Percentiles rank a stretch among this genome's conserved stretches.
phyloP scores from a whole-genome alignment of 2,113 vertebrate genomes.

The Lampris megalopsis region DNA sequence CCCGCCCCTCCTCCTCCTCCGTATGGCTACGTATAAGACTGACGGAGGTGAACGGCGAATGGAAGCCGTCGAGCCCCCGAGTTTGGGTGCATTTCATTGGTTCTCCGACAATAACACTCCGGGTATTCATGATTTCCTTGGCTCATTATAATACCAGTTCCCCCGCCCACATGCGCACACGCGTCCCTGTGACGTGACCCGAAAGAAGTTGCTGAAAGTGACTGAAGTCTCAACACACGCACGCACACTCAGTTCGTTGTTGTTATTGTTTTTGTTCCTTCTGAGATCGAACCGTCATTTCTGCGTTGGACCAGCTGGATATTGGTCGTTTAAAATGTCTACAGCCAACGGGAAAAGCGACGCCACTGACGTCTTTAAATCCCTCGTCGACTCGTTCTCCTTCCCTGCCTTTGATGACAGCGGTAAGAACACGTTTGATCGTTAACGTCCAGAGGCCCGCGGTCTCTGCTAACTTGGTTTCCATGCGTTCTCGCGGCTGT shows the following conservation, averaged over 20 bases:
- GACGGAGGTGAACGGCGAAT: conserved; percentile 6
- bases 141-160: neutral
- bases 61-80: neutral
- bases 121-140: neutral
- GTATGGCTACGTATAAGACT: conserved; percentile 37
- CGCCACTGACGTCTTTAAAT: conserved; percentile 89
- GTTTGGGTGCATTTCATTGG: neutral
- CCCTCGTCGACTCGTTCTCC: conserved; percentile 87
- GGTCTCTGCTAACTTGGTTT: too few relatives aligned
- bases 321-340: conserved; percentile 58
- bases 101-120: neutral
- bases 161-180: conserved; percentile 33
- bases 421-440: conserved; percentile 55
- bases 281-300: neutral
- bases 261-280: too few relatives aligned
- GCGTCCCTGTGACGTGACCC: conserved; percentile 49
- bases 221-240: neutral
- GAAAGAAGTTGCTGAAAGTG: conserved; percentile 55
- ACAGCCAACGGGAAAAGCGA: conserved; percentile 75
- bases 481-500: neutral
- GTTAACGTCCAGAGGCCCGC: too few relatives aligned
- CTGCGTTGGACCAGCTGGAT: too few relatives aligned
- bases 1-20: conserved; percentile 21
- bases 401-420: conserved; percentile 82
- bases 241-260: too few relatives aligned